Base-by-base conservation (phyloP, 1,140 invertebrate genomes). In the Macrobrachium nipponense region DNA sequence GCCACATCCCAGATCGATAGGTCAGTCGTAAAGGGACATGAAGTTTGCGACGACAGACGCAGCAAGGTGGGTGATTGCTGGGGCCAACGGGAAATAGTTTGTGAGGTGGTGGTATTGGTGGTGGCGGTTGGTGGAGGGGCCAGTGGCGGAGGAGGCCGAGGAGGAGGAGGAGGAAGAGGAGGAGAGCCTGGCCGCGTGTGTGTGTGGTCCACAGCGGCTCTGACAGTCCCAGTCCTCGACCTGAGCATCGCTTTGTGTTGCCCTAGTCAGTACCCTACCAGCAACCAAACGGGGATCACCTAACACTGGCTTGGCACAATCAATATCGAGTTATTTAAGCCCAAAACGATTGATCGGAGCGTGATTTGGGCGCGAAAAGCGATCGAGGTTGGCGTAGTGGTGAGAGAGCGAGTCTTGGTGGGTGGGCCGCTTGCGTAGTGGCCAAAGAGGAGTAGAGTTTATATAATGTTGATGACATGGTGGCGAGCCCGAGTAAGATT, bases 201-300 rank as follows among this genome's bases (percentile, higher is more conserved):
- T 81, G 79, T 80, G 78, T 80, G 78, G 81, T 82, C 81, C 81
- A 51, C 51, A 23, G 78, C 59, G 77, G 81, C 81, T 72, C 81
- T 82, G 81, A 82, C 81, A 82, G 68, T 70, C 68, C 68, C 68
- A 70, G 23, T 82, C 70, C 80, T 82, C 81, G 81, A 82, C 81
- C 81, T 82, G 81, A 76, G 81, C 81, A 82, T 20, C 70, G 81
- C 81, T 82, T 82, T 82, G 81, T 82, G 81, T 82, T 82, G 81
- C 81, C 81, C 81, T 82, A 76, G 81, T 82, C 81, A 82, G 81
- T 82, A 82, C 81, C 81, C 81, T 60, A 82, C 58, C 81, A 82
- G 81, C 81, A 58, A 82, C 66, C 81, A 82, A 20, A 82, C 66
- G 81, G 81, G 58, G 70, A 76, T 72, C 81, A 75, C 44, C 51